These are phyloP conservation scores for Scomber japonicus DNA, from an alignment of 2,113 vertebrate genomes.

Conservation along the genomic window DNA sequence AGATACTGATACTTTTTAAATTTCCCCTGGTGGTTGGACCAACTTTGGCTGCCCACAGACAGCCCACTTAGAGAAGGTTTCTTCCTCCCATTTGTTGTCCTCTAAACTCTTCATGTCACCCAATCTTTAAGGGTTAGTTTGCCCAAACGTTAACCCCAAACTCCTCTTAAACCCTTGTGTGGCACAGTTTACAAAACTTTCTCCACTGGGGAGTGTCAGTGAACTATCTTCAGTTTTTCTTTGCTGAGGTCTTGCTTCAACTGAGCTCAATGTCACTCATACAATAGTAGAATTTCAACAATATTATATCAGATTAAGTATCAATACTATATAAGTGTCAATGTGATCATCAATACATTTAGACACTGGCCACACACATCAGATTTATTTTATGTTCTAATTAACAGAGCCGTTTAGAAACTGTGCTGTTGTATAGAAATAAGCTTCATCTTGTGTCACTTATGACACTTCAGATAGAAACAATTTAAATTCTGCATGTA, in stretches of 20 bases:
- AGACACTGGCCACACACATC: background rate
- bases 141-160: background rate
- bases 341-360: constrained; percentile 3
- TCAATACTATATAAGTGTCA: background rate
- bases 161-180: background rate
- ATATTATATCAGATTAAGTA: background rate
- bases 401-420: constrained; percentile 41
- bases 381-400: constrained; percentile 43
- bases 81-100: constrained; percentile 1
- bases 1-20: constrained; percentile 41
- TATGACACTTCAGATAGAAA: constrained; percentile 15
- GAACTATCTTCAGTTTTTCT: background rate
- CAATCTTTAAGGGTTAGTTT: constrained; percentile 10
- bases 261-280: background rate
- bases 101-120: constrained; percentile 2
- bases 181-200: background rate
- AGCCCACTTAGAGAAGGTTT: constrained; percentile 17
- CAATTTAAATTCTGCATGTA: constrained; percentile 6
- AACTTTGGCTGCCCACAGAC: constrained; percentile 12
- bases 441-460: constrained; percentile 24
- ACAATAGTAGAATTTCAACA: background rate
- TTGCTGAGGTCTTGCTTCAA: background rate
- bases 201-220: background rate
- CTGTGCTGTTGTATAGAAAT: constrained; percentile 33
- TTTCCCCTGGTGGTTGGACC: constrained; percentile 49